Evolutionary conservation across 2,797 vertebrate genomes (phyloP), one percentile per base, ranked within the genome.

Genomic region (Macropodus opercularis): DNA sequence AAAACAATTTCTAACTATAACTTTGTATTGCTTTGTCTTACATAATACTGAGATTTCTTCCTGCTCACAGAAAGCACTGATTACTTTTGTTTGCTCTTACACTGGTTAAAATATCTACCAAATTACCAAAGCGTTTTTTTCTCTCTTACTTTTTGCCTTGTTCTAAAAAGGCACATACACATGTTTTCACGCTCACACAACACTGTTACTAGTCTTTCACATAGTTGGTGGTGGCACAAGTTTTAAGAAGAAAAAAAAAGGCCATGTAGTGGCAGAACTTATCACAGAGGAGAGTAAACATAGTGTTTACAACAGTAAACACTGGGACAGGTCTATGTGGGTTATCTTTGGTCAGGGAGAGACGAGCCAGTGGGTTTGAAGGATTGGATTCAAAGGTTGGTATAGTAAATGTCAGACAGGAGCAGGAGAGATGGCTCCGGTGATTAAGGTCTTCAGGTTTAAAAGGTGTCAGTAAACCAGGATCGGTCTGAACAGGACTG

Each of bases 321-420:
- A 35, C 63, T 35, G 66, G 75, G 75, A 63, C 60, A 60, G 77
- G 77, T 85, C 85, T 53, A 77, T 80, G 56, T 8, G 48, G 75
- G 87, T 85, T 77, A 89, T 93, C 93, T 94, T 94, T 93, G 93
- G 93, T 93, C 77, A 76, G 91, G 85, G 79, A 61, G 79, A 69
- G 81, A 77, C 40, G 70, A 85, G 78, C 66, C 77, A 76, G 78
- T 76, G 58, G 64, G 72, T 47, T 69, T 79, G 53, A 72, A 68
- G 55, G 63, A 80, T 68, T 48, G 43, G 71, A 77, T 70, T 81
- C 82, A 79, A 87, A 87, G 84, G 89, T 87, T 78, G 40, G 57
- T 43, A 47, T 59, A 48, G 49, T 52, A 63, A 61, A 67, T 75
- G 75, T 75, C 65, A 59, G 77, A 61, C 62, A 47, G 57, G 54